Evolutionary conservation across 2,888 invertebrate genomes (phyloP), one percentile per base, ranked within the genome.

Genomic region (Subacronicta megacephala): DNA sequence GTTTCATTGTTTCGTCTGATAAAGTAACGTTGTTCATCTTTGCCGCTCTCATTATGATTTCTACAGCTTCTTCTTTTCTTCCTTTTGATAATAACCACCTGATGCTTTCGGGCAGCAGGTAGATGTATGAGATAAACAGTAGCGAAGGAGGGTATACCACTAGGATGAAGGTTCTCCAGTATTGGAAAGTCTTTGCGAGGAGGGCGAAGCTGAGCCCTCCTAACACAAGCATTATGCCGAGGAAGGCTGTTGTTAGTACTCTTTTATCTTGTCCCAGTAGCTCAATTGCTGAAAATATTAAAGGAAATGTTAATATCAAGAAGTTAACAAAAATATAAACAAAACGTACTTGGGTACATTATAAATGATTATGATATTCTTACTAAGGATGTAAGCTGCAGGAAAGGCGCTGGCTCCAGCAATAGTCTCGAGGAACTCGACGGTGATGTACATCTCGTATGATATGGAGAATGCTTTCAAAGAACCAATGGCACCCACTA

Each of bases 61-160:
- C 89, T 29, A 96, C 95, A 0, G 97, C 97, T 69, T 96, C 95
- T 35, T 96, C 95, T 62, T 95, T 95, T 57, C 95, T 92, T 2
- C 96, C 96, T 68, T 96, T 96, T 0, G 96, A 95, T 1, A 97
- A 81, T 6, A 97, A 90, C 98, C 98, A 98, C 60, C 97, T 92
- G 20, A 97, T 95, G 52, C 97, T 97, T 85, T 97, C 97, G 0
- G 97, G 97, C n/a, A 96, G 88, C 4, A 96, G 76, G 94, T 96
- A 96, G 52, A 96, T 95, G 80, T 97, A 96, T 0, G 95, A 83
- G 16, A 97, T 82, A 66, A 97, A 95, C 0, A 97, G 84, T 7
- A 97, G 77, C 0, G 96, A 95, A 0, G 97, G 97, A 0, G 95
- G 94, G 76, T 97, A 97, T 4, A 96, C 92, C 13, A 96, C 94